These are phyloP conservation scores for Neodiprion lecontei DNA, from an alignment of 1,140 invertebrate genomes.

Conservation along the genomic window DNA sequence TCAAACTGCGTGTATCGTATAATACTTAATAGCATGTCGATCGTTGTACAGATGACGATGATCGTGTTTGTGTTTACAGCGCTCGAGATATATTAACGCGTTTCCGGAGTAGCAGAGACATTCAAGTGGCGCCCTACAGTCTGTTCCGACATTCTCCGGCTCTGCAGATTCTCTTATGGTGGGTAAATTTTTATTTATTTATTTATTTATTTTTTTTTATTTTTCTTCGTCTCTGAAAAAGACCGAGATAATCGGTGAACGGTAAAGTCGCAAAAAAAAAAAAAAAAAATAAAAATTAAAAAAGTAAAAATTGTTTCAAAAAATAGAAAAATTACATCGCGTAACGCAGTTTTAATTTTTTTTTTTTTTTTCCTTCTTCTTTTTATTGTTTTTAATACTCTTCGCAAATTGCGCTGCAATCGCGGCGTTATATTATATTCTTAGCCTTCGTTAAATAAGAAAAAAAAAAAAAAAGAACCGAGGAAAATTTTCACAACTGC, in stretches of 20 bases:
- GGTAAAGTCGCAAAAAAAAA: background rate
- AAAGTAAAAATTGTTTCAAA: background rate
- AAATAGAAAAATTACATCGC: too few relatives aligned
- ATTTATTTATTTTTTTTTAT: background rate
- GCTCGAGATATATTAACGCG: conserved; percentile 60
- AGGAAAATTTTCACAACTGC: too few relatives aligned
- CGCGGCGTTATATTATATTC: too few relatives aligned
- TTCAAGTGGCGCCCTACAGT: conserved; percentile 59
- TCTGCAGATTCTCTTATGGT: conserved; percentile 57
- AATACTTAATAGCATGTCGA: too few relatives aligned
- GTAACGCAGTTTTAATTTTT: too few relatives aligned
- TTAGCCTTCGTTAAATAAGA: too few relatives aligned
- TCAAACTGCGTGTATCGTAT: too few relatives aligned
- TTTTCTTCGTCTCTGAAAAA: background rate
- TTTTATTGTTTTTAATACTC: too few relatives aligned
- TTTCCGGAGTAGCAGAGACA: conserved; percentile 57
- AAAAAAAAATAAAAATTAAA: background rate
- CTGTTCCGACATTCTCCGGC: conserved; percentile 57
- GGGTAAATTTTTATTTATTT: conserved; percentile 30
- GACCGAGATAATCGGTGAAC: too few relatives aligned
- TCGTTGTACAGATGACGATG: background rate
- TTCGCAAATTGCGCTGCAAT: too few relatives aligned
- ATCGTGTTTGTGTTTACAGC: conserved; percentile 54
- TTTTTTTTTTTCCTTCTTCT: too few relatives aligned
- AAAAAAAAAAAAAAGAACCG: too few relatives aligned